Conservation (phyloP, 2,113 vertebrate genomes). For the Microcebus tavaratra region DNA sequence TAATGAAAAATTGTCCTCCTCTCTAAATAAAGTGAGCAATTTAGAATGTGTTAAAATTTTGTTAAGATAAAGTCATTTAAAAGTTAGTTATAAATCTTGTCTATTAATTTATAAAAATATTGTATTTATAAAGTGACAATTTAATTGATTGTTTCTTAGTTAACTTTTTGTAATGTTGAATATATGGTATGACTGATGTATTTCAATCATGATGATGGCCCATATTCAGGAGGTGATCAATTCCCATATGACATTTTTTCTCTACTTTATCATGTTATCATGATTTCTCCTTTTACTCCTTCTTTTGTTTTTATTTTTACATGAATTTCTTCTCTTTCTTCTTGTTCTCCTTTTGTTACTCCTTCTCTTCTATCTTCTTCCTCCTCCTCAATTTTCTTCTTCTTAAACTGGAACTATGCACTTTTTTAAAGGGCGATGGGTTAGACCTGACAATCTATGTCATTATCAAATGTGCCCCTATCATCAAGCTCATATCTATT, state of each 20-base stretch:
- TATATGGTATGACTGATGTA: not conserved
- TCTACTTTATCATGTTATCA: not conserved
- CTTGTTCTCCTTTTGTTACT: not conserved
- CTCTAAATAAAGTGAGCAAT: not conserved
- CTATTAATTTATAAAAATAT: not conserved
- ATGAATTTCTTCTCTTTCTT: not conserved
- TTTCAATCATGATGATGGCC: not conserved
- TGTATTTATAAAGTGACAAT: not conserved
- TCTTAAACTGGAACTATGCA: not conserved
- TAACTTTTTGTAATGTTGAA: not conserved
- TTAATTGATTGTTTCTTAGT: not conserved
- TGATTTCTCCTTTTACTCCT: not conserved
- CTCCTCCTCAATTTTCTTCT: not conserved
- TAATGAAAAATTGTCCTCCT: not conserved
- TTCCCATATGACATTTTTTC: not conserved
- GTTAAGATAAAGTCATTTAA: not conserved
- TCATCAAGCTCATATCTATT: not conserved
- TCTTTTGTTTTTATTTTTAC: not conserved
- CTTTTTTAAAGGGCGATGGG: not conserved
- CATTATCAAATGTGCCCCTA: not conserved
- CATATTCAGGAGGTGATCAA: not conserved
- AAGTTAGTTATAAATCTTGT: not conserved
- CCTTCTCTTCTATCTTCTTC: not conserved
- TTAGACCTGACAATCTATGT: not conserved
- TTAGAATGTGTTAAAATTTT: not conserved